Evolutionary conservation across 1,140 invertebrate genomes (phyloP), one percentile per base, ranked within the genome.

Genomic region (Limonius californicus): DNA sequence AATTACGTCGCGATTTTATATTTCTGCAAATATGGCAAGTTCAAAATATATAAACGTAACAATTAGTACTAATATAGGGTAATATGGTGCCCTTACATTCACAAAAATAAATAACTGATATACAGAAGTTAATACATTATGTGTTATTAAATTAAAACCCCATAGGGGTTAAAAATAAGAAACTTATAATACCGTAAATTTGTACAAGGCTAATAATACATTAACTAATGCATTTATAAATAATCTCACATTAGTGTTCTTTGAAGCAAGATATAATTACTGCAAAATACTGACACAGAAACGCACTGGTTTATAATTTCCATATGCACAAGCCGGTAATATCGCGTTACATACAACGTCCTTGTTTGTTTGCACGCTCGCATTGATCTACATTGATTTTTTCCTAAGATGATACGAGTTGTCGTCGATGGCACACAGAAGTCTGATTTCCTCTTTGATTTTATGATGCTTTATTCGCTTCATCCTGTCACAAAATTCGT

Each of bases 61-160:
- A 18, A 18, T 50, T 50, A 50, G 11, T 50, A 50, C 45, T 50
- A 50, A 50, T 14, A 18, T 3, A 50, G 16, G 15, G 14, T 50
- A 50, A 50, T 21, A 3, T 50, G 45, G 45, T 50, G 45, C 45
- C 45, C 8, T 21, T 18, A 19, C 16, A 50, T 50, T 50, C 20
- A 50, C 19, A 55, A 19, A 55, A 55, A 55, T 55, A 55, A 55
- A 55, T 55, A 55, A 55, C 53, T 55, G 53, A 23, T 27, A 55
- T 27, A 55, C 20, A 23, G 53, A 55, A 55, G 53, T 55, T 55
- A 55, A 55, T 55, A 55, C 21, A 32, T 55, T 39, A 55, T 7
- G 27, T 14, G 27, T 27, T 50, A 18, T 55, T 55, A 55, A 55
- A 32, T 50, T 18, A 55, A 55, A 55, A 55, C 53, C 53, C 53